Percentiles rank a stretch among this genome's conserved stretches.
These are phyloP conservation scores for Ctenoplectra terminalis DNA, from an alignment of 1,140 invertebrate species.

Conservation along the genomic window DNA sequence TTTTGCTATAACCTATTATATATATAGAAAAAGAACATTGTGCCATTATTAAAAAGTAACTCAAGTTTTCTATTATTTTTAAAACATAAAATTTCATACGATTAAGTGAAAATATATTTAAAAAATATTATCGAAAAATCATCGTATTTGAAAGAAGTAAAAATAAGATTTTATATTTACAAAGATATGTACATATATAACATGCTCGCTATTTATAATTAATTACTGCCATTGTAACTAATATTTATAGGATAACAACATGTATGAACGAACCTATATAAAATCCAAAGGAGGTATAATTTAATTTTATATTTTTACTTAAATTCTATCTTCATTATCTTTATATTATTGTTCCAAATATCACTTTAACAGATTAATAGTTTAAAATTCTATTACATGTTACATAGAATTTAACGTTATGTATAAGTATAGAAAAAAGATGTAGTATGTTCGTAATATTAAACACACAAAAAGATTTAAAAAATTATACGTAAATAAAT, in stretches of 20 bases:
- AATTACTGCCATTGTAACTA: not conserved
- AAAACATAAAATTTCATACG: not conserved
- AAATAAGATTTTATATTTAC: not conserved
- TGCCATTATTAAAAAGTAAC: not conserved
- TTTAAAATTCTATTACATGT: not conserved
- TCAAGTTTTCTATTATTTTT: not conserved
- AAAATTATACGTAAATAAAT: not conserved
- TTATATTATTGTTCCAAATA: not conserved
- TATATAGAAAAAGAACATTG: not conserved
- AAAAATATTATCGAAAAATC: not conserved
- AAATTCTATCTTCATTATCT: not conserved
- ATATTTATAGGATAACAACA: not conserved
- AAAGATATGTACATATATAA: not conserved
- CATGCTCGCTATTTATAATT: not conserved
- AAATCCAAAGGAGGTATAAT: not conserved
- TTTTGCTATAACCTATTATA: conserved; percentile 27
- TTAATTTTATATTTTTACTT: not conserved
- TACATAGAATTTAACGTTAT: too few relatives aligned
- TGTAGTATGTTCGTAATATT: too few relatives aligned
- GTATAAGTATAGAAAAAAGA: too few relatives aligned
- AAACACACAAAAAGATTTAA: too few relatives aligned
- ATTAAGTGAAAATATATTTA: not conserved
- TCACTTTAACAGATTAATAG: not conserved
- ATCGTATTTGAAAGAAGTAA: not conserved
- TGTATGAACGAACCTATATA: not conserved